Evolutionary conservation across 1,140 invertebrate genomes (phyloP), one percentile per base, ranked within the genome.

Genomic region (Drosophila gunungcola): DNA sequence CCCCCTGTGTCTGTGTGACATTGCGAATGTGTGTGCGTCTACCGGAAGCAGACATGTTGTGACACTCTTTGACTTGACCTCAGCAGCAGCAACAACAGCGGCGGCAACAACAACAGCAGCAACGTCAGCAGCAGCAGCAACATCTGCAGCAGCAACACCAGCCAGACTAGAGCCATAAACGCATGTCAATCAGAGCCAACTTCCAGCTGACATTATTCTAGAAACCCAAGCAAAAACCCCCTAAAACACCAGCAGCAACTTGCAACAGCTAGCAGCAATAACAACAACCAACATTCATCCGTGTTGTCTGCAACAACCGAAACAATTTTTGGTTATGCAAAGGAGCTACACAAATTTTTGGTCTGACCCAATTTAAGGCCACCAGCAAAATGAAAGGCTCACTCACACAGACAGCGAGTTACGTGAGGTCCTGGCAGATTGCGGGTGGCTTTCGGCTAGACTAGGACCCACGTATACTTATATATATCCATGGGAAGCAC

Each of bases 1-100:
- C 73, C 73, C 64, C 64, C 72, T 79, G 57, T 57, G 36, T 41
- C 10, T 69, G 56, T 57, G 58, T 56, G 38, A 39, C 25, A 53
- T 10, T 39, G 43, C 54, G 13, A 45, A 25, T 48, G 25, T 58
- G 78, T 86, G 63, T 63, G 69, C 73, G 78, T 75, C 65, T 65
- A 79, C 84, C 84, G 84, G 84, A 88, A 88, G 84, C 84, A 88
- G 84, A 88, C 84, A 84, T 88, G 84, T 88, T 88, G 84, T 88
- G 84, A 88, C 84, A 88, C 80, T 77, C 84, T 88, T 89, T 88
- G 84, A 89, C 80, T 88, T 88, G 84, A 88, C 84, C 84, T 88
- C 84, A 62, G 56, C 49, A 55, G 69, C 72, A 75, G 43, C 70
- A 43, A 29, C 60, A 53, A n/a, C 11, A 45, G 34, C 56, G 46